Percentiles rank a stretch among this genome's conserved stretches.
Evolutionary conservation across 2,888 invertebrate species (phyloP).

Genomic region (Strigamia transsilvanica): DNA sequence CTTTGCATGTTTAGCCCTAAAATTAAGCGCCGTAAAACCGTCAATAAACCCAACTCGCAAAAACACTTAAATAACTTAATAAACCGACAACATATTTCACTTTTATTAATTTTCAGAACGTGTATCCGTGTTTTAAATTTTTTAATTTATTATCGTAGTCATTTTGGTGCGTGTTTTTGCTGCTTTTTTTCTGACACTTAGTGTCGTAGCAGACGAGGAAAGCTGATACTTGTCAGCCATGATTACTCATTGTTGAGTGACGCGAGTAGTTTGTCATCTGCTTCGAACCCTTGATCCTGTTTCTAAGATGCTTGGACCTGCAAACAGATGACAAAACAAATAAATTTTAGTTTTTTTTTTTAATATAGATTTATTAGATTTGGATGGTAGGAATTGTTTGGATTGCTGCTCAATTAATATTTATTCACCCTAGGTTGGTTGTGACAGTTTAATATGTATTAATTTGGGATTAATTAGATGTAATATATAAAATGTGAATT

Average conservation of each 20-base stretch:
- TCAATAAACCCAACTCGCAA: neutral
- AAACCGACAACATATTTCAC: too few species aligned
- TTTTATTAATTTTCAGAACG: too few species aligned
- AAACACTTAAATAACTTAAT: neutral
- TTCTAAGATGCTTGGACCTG: constrained; percentile 11
- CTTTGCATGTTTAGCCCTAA: constrained; percentile 20
- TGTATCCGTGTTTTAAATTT: neutral
- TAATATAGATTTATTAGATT: too few species aligned
- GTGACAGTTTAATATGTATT: neutral
- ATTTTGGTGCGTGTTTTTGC: neutral
- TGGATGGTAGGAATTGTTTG: too few species aligned
- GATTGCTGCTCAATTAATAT: too few species aligned
- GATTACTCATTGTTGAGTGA: constrained; percentile 35
- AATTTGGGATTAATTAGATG: neutral
- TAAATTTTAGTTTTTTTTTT: neutral
- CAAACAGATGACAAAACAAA: neutral
- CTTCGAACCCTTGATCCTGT: constrained; percentile 6
- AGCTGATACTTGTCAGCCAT: constrained; percentile 25
- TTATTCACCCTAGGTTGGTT: neutral
- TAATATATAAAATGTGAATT: neutral
- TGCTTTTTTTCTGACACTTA: neutral
- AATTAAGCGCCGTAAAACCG: constrained; percentile 7
- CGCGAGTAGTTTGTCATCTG: constrained; percentile 20
- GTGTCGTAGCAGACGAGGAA: constrained; percentile 15
- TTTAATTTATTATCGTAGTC: neutral